Base-by-base conservation (phyloP, 2,797 vertebrate species). In the Eulemur coronatus region DNA sequence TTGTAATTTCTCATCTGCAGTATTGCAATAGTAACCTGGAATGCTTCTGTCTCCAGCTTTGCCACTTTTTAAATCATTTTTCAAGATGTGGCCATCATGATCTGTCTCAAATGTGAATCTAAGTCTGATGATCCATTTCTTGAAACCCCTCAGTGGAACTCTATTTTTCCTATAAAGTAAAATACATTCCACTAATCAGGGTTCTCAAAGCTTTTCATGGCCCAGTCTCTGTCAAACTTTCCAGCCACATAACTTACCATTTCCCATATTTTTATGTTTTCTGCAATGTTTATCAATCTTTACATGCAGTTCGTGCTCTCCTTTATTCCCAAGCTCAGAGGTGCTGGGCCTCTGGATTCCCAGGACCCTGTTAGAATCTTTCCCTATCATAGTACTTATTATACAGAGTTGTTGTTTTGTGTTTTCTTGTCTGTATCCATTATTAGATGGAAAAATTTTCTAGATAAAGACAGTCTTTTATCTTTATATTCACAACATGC, bases 151-250 rank as follows among this genome's bases (percentile, higher is more conserved):
- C 13, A 52, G 11, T n/a, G 10, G 38, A 52, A 52, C 18, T 57
- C 33, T 48, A 52, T 70, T 95, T 95, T 95, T 95, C 43, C 73
- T 76, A 14, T 76, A 76, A 75, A 82, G 28, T 67, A 79, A 95
- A 95, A 79, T 50, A 72, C 4, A 48, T 76, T 65, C 24, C 50
- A 52, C 38, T 55, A 78, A 43, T 20, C 15, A 85, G 43, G 4
- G 22, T 65, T 26, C 48, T 87, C 82, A 85, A 46, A 87, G 48
- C 5, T 50, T 89, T 86, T 84, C 24, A 63, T 4, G 18, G 33
- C 72, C 41, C 20, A 33, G 33, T 17, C 8, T 20, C 15, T 46
- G 48, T 2, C 59, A 79, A 18, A 13, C 24, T 91, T 80, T 79
- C 22, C 55, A 78, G 20, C 41, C 9, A 2, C 2, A 2, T 87